These are phyloP conservation scores for Melieria picta DNA, from an alignment of 2,888 invertebrate genomes.

Conservation along the genomic window DNA sequence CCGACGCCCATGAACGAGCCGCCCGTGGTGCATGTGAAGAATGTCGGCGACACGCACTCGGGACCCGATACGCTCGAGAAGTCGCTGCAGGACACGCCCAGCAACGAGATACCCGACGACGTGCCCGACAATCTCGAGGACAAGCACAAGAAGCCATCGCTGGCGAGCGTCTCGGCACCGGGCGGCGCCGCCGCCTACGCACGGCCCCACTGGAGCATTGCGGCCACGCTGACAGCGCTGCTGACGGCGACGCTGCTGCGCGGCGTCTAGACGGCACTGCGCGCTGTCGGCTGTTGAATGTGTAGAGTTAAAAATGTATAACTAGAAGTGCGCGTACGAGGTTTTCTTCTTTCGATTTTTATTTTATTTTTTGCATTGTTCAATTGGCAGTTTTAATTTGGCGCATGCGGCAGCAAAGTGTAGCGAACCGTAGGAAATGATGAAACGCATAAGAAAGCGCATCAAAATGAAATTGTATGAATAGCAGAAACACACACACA, in stretches of 20 bases:
- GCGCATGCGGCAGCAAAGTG: too few species aligned
- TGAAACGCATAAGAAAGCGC: neutral
- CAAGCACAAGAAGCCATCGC: conserved; percentile 50
- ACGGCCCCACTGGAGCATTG: neutral
- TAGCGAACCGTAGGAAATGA: conserved; percentile 13
- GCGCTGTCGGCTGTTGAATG: neutral
- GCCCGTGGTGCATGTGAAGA: conserved; percentile 61
- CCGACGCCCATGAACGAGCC: conserved; percentile 66
- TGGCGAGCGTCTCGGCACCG: conserved; percentile 49
- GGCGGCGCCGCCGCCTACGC: neutral
- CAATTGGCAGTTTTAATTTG: too few species aligned
- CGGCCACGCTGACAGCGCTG: neutral
- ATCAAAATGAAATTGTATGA: neutral
- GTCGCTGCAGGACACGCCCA: conserved; percentile 54
- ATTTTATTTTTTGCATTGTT: too few species aligned
- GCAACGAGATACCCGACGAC: conserved; percentile 54
- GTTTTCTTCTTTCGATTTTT: too few species aligned
- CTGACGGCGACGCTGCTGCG: conserved; percentile 39
- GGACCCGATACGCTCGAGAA: conserved; percentile 58
- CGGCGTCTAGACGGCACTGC: conserved; percentile 15
- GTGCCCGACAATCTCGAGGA: conserved; percentile 61
- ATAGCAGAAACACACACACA: neutral
- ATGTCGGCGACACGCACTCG: conserved; percentile 55
- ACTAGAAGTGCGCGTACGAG: too few species aligned
- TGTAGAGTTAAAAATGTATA: neutral